A percentile compares a stretch with the other conserved stretches of the same genome.
Evolutionary conservation across 2,888 invertebrate genomes (phyloP).

Genomic region (Tanaodytes sp.): DNA sequence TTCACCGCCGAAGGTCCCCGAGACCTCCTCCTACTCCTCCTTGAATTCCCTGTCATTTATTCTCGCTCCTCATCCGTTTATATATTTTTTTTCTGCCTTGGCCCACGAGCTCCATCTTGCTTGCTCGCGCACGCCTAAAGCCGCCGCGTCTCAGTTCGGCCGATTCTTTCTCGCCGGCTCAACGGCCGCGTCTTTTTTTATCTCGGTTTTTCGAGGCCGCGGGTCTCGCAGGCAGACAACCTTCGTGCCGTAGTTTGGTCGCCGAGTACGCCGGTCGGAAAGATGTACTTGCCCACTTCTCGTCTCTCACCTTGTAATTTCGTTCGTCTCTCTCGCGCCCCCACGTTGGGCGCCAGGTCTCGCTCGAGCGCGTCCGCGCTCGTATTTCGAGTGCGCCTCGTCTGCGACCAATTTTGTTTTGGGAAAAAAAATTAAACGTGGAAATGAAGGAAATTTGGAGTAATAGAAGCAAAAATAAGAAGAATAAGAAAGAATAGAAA

Average conservation of each 20-base stretch:
- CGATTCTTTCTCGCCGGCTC: too few species aligned
- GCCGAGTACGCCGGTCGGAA: constrained; percentile 52
- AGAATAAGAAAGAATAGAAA: neutral
- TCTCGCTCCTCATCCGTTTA: too few species aligned
- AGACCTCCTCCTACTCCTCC: too few species aligned
- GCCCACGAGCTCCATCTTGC: neutral
- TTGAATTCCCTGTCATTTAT: too few species aligned
- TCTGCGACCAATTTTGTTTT: constrained; percentile 27
- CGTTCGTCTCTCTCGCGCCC: constrained; percentile 42
- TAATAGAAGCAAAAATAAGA: too few species aligned
- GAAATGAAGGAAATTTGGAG: too few species aligned
- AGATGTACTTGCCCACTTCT: constrained; percentile 58
- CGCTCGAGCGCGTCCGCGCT: constrained; percentile 44
- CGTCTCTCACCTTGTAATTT: constrained; percentile 55
- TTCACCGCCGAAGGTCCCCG: constrained; percentile 38
- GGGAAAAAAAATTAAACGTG: too few species aligned
- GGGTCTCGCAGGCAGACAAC: constrained; percentile 68
- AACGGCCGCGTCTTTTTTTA: constrained; percentile 50
- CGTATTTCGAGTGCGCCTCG: constrained; percentile 50
- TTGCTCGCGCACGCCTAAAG: too few species aligned
- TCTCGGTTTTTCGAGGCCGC: constrained; percentile 65
- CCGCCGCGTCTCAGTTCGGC: too few species aligned
- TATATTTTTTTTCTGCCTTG: too few species aligned
- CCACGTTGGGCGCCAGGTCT: too few species aligned
- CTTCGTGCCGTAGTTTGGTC: constrained; percentile 63